Percentiles rank a stretch among this genome's conserved stretches.
These are phyloP conservation scores for Orientallactaga bullata DNA, from an alignment of 2,113 vertebrate genomes.

Conservation along the genomic window DNA sequence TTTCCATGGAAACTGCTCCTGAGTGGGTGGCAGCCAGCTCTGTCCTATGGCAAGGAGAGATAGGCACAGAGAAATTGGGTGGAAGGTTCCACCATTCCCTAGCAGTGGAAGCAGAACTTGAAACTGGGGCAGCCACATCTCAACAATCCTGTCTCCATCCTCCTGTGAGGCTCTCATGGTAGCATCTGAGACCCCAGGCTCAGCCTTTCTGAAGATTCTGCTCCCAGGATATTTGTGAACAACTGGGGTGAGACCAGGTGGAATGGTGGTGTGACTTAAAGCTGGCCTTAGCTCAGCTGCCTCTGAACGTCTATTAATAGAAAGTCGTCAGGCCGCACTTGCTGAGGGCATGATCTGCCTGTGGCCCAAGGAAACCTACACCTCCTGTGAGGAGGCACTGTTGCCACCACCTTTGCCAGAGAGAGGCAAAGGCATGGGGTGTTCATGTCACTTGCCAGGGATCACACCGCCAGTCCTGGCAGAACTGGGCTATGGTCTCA, in stretches of 20 bases:
- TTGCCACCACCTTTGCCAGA: fast-evolving
- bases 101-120: fast-evolving
- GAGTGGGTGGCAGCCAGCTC: background rate
- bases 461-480: background rate
- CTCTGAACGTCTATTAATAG: background rate
- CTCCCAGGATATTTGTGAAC: background rate
- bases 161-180: fast-evolving
- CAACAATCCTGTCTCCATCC: fast-evolving
- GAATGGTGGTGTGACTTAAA: background rate
- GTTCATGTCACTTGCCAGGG: background rate
- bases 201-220: background rate
- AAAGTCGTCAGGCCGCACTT: fast-evolving
- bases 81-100: fast-evolving
- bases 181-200: fast-evolving
- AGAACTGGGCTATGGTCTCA: background rate
- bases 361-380: background rate
- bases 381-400: fast-evolving
- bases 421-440: background rate
- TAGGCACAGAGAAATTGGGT: fast-evolving
- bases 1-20: background rate
- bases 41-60: fast-evolving
- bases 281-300: background rate
- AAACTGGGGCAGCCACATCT: background rate
- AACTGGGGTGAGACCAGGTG: fast-evolving
- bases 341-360: fast-evolving